Evolutionary conservation across 2,888 invertebrate species (phyloP).

Genomic region (Agrenia bidenticulata): DNA sequence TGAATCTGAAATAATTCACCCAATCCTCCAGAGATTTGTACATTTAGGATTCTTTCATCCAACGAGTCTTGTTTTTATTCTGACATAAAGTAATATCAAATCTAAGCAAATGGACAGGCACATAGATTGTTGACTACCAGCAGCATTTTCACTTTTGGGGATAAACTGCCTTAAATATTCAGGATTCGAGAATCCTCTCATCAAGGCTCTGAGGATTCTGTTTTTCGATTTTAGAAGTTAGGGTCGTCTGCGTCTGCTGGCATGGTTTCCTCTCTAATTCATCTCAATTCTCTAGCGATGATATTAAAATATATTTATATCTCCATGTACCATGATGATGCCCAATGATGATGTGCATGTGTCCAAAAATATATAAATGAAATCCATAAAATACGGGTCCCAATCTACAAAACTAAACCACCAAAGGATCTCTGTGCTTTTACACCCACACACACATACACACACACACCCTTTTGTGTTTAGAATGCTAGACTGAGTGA

Average conservation of each 20-base stretch:
- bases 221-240: not conserved
- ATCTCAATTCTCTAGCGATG: not conserved
- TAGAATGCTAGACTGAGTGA: conserved; percentile 18
- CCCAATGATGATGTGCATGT: too few relatives aligned
- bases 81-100: too few relatives aligned
- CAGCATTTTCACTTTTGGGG: conserved; percentile 32
- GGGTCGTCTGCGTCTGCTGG: not conserved
- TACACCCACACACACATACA: conserved; percentile 25
- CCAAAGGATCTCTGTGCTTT: not conserved
- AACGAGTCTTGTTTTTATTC: too few relatives aligned
- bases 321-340: too few relatives aligned
- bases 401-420: not conserved
- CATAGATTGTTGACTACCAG: not conserved
- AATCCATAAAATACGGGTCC: too few relatives aligned
- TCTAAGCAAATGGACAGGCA: too few relatives aligned
- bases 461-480: conserved; percentile 7
- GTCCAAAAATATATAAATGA: too few relatives aligned
- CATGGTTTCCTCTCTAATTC: not conserved
- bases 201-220: too few relatives aligned
- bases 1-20: too few relatives aligned
- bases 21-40: too few relatives aligned
- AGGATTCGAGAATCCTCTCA: conserved; percentile 13
- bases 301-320: too few relatives aligned
- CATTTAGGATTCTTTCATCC: too few relatives aligned
- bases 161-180: conserved; percentile 40